Evolutionary conservation across 2,113 vertebrate genomes (phyloP).

Genomic region (Hymenochirus boettgeri): DNA sequence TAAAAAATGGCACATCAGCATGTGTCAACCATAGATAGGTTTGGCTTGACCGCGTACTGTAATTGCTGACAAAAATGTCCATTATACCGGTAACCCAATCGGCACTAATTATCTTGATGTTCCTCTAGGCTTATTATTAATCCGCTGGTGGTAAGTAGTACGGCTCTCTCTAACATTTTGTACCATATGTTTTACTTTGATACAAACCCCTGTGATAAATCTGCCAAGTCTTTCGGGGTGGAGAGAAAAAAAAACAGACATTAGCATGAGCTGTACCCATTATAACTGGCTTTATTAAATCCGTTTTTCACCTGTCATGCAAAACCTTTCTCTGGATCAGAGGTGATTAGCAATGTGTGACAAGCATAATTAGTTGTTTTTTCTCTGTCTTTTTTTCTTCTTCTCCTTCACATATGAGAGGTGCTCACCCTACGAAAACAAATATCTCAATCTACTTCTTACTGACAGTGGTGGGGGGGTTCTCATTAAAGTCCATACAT

Average conservation of each 20-base stretch:
- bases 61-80: not conserved
- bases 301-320: not conserved
- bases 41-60: too few relatives aligned
- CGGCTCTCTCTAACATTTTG: not conserved
- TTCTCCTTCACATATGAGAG: not conserved
- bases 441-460: not conserved
- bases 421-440: not conserved
- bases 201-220: not conserved
- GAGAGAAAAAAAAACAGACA: not conserved
- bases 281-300: not conserved
- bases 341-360: not conserved
- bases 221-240: not conserved
- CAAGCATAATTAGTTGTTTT: not conserved
- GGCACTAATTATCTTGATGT: not conserved
- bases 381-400: not conserved
- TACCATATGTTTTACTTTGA: not conserved
- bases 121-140: not conserved
- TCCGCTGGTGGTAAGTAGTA: not conserved
- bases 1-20: too few relatives aligned
- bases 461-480: too few relatives aligned
- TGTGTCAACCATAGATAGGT: too few relatives aligned
- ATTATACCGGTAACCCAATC: not conserved
- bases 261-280: not conserved
- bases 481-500: not conserved
- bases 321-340: constrained; percentile 1